phyloP scores from a whole-genome alignment of 2,797 vertebrate species.

The Delichon dasypus region DNA sequence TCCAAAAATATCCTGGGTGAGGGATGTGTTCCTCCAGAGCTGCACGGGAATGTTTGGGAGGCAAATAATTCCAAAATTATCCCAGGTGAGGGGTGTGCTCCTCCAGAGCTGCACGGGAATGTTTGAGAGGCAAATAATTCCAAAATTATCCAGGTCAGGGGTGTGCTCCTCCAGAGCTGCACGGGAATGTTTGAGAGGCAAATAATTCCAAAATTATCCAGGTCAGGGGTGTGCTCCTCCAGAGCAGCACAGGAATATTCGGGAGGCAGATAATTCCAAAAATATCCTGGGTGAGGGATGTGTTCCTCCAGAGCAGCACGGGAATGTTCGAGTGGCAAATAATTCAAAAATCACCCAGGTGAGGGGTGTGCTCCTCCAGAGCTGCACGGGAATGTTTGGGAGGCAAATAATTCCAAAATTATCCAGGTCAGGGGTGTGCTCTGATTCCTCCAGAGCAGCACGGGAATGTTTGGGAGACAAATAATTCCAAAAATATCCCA shows the following conservation, averaged over 20 bases:
- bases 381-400: too few species aligned
- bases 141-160: too few species aligned
- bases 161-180: too few species aligned
- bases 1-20: not conserved
- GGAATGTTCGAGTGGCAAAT: fast-evolving
- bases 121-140: too few species aligned
- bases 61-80: not conserved
- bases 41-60: too few species aligned
- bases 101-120: not conserved
- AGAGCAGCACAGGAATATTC: fast-evolving
- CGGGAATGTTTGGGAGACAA: too few species aligned
- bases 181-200: too few species aligned
- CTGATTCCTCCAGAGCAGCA: fast-evolving
- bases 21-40: not conserved
- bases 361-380: not conserved
- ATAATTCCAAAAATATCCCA: not conserved
- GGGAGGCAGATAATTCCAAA: not conserved
- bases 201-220: too few species aligned
- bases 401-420: not conserved
- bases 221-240: too few species aligned
- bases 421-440: not conserved
- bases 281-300: not conserved
- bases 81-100: too few species aligned
- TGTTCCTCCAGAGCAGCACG: fast-evolving
- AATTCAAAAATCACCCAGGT: too few species aligned